Conservation (phyloP, 2,888 invertebrate genomes). For the Tetragonula carbonaria region DNA sequence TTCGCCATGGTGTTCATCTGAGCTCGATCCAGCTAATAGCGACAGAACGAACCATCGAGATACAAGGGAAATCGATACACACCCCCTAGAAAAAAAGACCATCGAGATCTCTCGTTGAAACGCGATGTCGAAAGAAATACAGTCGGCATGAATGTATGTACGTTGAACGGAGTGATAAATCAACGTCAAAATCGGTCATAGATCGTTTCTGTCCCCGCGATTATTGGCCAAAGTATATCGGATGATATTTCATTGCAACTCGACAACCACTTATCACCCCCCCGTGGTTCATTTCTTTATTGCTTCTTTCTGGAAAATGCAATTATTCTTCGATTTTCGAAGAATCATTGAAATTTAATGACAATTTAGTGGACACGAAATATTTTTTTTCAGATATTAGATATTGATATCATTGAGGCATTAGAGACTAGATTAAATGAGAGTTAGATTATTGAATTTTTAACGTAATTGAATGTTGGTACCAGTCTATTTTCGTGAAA, state of each 20-base stretch:
- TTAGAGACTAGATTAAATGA: no score
- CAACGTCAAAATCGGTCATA: constrained; percentile 57
- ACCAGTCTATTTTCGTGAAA: no score
- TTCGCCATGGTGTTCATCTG: constrained; percentile 49
- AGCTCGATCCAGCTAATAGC: constrained; percentile 34
- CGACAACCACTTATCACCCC: constrained; percentile 65
- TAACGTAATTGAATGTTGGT: no score
- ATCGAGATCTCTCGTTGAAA: constrained; percentile 15
- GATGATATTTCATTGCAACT: constrained; percentile 61
- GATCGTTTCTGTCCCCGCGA: constrained; percentile 55
- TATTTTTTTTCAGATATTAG: no score
- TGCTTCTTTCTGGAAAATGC: constrained; percentile 8
- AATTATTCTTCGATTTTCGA: neutral
- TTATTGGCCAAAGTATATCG: constrained; percentile 63
- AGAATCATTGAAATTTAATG: no score
- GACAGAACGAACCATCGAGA: neutral
- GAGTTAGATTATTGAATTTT: no score
- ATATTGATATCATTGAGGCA: no score
- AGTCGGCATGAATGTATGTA: constrained; percentile 15
- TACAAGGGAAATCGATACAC: neutral
- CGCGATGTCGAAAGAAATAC: constrained; percentile 38
- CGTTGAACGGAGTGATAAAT: constrained; percentile 51
- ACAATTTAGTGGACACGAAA: no score
- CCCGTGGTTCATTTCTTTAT: constrained; percentile 37
- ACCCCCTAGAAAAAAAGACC: neutral